A percentile compares a stretch with the other conserved stretches of the same genome.
These are phyloP conservation scores for Gisinianus flammeolus DNA, from an alignment of 2,888 invertebrate species.

Conservation along the genomic window DNA sequence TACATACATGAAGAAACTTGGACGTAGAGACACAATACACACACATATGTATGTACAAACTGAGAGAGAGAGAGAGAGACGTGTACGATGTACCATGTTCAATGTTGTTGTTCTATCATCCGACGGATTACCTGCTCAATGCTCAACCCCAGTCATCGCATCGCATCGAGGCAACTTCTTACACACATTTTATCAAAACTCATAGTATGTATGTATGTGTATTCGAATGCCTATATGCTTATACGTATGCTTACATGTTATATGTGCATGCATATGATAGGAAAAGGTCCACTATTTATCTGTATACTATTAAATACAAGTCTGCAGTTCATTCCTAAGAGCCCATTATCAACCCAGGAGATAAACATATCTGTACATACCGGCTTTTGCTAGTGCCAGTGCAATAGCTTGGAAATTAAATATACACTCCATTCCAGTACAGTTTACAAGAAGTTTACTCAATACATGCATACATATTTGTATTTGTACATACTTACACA, in stretches of 20 bases:
- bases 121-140: not conserved
- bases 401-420: too few relatives aligned
- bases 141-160: not conserved
- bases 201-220: not conserved
- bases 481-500: too few relatives aligned
- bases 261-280: too few relatives aligned
- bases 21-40: not conserved
- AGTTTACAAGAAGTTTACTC: too few relatives aligned
- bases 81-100: not conserved
- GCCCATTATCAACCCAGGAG: conserved; percentile 2
- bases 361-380: conserved; percentile 18
- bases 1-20: conserved; percentile 9
- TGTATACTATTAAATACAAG: not conserved
- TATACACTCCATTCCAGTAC: too few relatives aligned
- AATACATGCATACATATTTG: too few relatives aligned
- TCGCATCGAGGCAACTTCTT: not conserved
- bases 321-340: not conserved
- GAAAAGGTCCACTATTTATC: too few relatives aligned
- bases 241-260: not conserved
- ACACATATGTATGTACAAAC: not conserved
- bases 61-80: too few relatives aligned
- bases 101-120: not conserved
- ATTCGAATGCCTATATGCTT: not conserved
- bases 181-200: not conserved
- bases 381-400: not conserved